phyloP scores from a whole-genome alignment of 2,888 invertebrate genomes.

The Macroteleia sp. region DNA sequence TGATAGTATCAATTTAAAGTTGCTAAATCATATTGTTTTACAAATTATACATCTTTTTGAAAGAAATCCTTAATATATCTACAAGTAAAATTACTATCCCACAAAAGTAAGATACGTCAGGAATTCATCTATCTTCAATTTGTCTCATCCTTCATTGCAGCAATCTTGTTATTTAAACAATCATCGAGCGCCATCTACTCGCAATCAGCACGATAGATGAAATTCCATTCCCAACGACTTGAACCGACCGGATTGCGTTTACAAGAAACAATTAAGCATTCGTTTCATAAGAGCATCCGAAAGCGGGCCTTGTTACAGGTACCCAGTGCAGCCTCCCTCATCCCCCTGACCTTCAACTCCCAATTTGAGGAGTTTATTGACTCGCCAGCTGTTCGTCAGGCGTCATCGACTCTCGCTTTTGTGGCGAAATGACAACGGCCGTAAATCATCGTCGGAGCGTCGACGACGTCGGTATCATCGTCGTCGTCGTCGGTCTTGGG shows the following conservation, averaged over 20 bases:
- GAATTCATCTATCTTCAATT: too few relatives aligned
- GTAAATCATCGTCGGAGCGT: slow-evolving; percentile 2
- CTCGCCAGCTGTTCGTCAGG: slow-evolving; percentile 18
- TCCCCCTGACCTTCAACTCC: slow-evolving; percentile 25
- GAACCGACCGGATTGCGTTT: too few relatives aligned
- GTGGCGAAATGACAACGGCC: neutral
- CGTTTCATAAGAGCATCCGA: neutral
- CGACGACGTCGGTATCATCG: slow-evolving; percentile 16
- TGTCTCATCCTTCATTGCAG: slow-evolving; percentile 2
- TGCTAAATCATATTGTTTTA: too few relatives aligned
- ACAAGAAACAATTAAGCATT: slow-evolving; percentile 11
- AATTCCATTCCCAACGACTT: slow-evolving; percentile 27
- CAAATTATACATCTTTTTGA: too few relatives aligned
- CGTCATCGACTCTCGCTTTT: slow-evolving; percentile 2
- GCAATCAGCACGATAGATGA: too few relatives aligned
- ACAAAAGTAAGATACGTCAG: too few relatives aligned
- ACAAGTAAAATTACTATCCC: too few relatives aligned
- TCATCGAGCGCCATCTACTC: slow-evolving; percentile 19
- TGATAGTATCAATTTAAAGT: too few relatives aligned
- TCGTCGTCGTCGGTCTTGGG: slow-evolving; percentile 28
- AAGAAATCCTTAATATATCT: too few relatives aligned
- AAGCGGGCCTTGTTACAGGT: slow-evolving; percentile 8
- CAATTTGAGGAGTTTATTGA: slow-evolving; percentile 24
- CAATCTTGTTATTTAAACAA: slow-evolving; percentile 27
- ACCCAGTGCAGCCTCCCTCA: slow-evolving; percentile 8